Percentiles rank a stretch among this genome's conserved stretches.
These are phyloP conservation scores for Oophaga sylvatica DNA, from an alignment of 2,797 vertebrate species.

Conservation along the genomic window DNA sequence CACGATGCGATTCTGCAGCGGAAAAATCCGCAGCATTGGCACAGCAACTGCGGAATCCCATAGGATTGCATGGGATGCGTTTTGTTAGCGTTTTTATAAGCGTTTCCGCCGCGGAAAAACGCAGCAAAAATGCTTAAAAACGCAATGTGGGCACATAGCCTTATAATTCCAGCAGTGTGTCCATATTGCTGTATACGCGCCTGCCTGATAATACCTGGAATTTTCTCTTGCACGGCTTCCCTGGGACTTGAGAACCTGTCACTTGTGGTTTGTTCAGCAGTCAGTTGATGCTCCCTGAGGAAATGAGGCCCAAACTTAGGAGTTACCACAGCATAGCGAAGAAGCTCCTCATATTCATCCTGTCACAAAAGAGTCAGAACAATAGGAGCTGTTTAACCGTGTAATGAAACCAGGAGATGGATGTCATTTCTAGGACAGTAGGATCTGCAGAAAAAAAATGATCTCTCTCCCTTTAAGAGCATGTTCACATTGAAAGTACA, in stretches of 20 bases:
- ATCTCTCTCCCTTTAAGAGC: not conserved
- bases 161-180: not conserved
- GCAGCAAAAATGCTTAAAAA: too few relatives aligned
- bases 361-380: conserved; percentile 64
- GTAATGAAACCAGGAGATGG: conserved; percentile 23
- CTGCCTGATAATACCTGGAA: conserved; percentile 71
- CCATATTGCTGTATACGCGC: not conserved
- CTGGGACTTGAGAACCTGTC: conserved; percentile 63
- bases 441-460: not conserved
- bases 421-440: conserved; percentile 19
- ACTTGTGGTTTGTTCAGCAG: conserved; percentile 66
- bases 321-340: conserved; percentile 82
- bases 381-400: conserved; percentile 35
- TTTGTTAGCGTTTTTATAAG: too few relatives aligned
- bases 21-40: too few relatives aligned
- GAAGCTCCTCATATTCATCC: conserved; percentile 93
- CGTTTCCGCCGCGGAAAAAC: too few relatives aligned
- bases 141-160: too few relatives aligned
- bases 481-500: conserved; percentile 6
- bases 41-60: too few relatives aligned
- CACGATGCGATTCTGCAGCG: too few relatives aligned
- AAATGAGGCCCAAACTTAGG: conserved; percentile 74
- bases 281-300: conserved; percentile 66
- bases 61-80: too few relatives aligned
- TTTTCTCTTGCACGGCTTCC: conserved; percentile 65